A percentile compares a stretch with the other conserved stretches of the same genome.
These are phyloP conservation scores for Prionailurus viverrinus DNA, from an alignment of 2,113 vertebrate species.

Conservation along the genomic window DNA sequence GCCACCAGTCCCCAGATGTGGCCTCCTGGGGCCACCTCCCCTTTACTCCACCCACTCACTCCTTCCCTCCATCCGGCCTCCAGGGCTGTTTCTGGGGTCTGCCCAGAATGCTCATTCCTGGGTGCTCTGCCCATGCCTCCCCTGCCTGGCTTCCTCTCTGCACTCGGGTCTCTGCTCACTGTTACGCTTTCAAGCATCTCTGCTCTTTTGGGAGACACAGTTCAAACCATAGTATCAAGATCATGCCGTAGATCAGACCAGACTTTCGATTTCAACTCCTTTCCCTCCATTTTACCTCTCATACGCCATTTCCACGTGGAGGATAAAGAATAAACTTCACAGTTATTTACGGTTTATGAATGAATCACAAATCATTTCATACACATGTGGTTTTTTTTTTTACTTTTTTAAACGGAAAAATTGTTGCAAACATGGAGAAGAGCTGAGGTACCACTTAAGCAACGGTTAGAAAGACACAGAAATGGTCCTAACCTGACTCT, in stretches of 20 bases:
- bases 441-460: not conserved
- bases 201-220: not conserved
- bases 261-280: not conserved
- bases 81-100: not conserved
- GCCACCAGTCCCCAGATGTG: not conserved
- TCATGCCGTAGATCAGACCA: not conserved
- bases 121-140: not conserved
- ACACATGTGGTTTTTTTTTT: no score
- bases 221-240: not conserved
- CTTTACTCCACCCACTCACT: not conserved
- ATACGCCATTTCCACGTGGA: not conserved
- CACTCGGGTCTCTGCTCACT: not conserved
- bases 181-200: not conserved
- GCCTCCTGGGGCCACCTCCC: not conserved
- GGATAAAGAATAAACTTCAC: not conserved
- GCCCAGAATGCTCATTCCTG: no score
- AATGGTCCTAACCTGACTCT: fast-evolving
- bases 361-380: not conserved
- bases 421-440: not conserved
- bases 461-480: not conserved
- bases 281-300: not conserved
- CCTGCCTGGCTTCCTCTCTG: not conserved
- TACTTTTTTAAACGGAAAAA: not conserved
- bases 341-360: not conserved
- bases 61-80: no score